Percentiles rank a stretch among this genome's conserved stretches.
These are phyloP conservation scores for Fragum whitleyi DNA, from an alignment of 2,888 invertebrate genomes.

Conservation along the genomic window DNA sequence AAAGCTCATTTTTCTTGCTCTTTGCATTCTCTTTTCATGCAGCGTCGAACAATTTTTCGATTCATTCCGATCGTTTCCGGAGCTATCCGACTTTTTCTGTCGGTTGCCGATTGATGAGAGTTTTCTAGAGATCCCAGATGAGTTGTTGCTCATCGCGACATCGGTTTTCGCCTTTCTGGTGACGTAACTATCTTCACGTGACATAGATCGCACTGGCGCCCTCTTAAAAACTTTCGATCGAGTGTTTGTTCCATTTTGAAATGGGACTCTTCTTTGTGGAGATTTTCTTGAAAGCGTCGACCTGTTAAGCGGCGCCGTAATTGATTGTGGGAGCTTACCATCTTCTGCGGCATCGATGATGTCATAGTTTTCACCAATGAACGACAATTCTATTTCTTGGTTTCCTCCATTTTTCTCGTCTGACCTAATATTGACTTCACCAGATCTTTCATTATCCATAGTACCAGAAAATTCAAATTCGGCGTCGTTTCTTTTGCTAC, in stretches of 20 bases:
- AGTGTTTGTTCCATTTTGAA: neutral
- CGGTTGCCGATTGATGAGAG: slow-evolving; percentile 12
- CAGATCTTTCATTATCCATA: neutral
- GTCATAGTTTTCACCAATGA: neutral
- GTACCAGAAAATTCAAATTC: neutral
- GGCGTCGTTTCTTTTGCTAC: neutral
- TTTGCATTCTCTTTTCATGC: slow-evolving; percentile 5
- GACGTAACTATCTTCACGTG: neutral
- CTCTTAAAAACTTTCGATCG: neutral
- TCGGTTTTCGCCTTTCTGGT: neutral
- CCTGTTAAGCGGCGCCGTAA: neutral
- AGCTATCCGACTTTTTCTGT: neutral
- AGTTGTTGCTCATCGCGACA: neutral
- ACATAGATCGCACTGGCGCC: neutral
- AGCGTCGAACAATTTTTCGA: neutral
- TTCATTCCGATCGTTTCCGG: neutral
- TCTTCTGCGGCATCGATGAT: neutral
- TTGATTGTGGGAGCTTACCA: neutral
- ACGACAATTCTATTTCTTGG: neutral
- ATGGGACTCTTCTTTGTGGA: neutral
- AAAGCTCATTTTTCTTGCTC: slow-evolving; percentile 56
- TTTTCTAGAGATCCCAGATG: neutral
- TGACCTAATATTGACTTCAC: neutral
- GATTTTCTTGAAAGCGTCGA: neutral
- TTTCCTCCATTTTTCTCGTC: neutral